Percentiles rank a stretch among this genome's conserved stretches.
phyloP scores from a whole-genome alignment of 2,797 vertebrate genomes.

The Macrochelys suwanniensis region DNA sequence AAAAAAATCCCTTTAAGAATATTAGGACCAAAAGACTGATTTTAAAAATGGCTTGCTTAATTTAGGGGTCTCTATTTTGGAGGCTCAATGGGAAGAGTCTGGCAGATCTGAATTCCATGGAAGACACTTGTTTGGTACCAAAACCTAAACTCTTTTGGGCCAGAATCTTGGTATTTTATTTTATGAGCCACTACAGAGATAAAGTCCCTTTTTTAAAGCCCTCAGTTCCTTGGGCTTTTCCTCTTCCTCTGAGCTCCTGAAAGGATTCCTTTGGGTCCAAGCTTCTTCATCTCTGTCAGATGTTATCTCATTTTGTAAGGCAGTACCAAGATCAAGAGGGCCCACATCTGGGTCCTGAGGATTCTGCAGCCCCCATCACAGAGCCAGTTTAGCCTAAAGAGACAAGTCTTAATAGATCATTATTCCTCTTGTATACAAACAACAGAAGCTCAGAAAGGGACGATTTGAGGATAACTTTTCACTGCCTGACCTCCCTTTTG shows the following conservation, averaged over 20 bases:
- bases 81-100: not conserved
- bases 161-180: not conserved
- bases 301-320: not conserved
- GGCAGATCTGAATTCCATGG: not conserved
- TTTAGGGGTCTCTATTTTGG: not conserved
- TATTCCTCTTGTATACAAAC: not conserved
- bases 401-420: not conserved
- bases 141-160: not conserved
- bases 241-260: not conserved
- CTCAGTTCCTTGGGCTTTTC: not conserved
- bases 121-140: not conserved
- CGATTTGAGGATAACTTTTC: not conserved
- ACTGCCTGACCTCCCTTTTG: no score
- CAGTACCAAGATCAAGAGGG: not conserved
- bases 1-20: slow-evolving; percentile 4
- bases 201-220: not conserved
- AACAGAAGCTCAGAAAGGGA: not conserved
- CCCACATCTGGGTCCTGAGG: not conserved
- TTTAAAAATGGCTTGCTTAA: slow-evolving; percentile 7
- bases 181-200: not conserved
- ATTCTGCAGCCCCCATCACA: not conserved
- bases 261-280: not conserved
- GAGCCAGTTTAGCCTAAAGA: not conserved
- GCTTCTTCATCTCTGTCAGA: not conserved
- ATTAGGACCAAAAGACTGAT: not conserved